Conservation (phyloP, 2,113 vertebrate genomes). For the Larimichthys crocea region DNA sequence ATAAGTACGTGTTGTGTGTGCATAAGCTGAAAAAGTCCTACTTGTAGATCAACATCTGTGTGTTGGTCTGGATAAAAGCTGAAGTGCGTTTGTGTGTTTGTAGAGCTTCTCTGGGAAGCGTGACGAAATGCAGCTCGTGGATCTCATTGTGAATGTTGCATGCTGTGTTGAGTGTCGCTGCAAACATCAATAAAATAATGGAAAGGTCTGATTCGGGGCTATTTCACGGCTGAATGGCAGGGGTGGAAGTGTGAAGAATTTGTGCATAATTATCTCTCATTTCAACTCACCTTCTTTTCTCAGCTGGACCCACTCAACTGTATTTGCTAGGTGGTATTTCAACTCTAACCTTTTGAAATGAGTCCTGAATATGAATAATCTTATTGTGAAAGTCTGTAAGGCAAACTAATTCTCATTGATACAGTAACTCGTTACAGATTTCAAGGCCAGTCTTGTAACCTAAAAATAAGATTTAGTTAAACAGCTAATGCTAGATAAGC, state of each 20-base stretch:
- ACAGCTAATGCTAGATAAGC: neutral
- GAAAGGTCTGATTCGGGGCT: constrained; percentile 18
- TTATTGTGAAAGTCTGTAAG: neutral
- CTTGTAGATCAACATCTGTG: neutral
- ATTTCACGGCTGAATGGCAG: constrained; percentile 51
- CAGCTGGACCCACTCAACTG: constrained; percentile 7
- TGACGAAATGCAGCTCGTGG: constrained; percentile 31
- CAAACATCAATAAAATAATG: constrained; percentile 45
- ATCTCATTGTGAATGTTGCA: constrained; percentile 12
- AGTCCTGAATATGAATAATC: neutral
- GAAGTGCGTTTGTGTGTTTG: neutral
- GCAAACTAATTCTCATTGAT: neutral
- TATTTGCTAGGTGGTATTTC: fast-evolving
- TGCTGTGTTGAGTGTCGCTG: constrained; percentile 25
- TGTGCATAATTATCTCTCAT: constrained; percentile 53
- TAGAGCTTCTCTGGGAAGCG: neutral
- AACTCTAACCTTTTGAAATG: neutral
- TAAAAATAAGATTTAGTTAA: too few species aligned
- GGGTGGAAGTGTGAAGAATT: constrained; percentile 43
- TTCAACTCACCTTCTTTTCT: constrained; percentile 36
- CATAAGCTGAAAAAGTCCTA: neutral
- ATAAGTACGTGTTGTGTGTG: neutral
- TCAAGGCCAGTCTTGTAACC: too few species aligned
- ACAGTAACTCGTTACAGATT: too few species aligned
- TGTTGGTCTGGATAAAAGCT: constrained; percentile 3